Evolutionary conservation across 2,888 invertebrate species (phyloP), one percentile per base, ranked within the genome.

Genomic region (Drosophila histrio): DNA sequence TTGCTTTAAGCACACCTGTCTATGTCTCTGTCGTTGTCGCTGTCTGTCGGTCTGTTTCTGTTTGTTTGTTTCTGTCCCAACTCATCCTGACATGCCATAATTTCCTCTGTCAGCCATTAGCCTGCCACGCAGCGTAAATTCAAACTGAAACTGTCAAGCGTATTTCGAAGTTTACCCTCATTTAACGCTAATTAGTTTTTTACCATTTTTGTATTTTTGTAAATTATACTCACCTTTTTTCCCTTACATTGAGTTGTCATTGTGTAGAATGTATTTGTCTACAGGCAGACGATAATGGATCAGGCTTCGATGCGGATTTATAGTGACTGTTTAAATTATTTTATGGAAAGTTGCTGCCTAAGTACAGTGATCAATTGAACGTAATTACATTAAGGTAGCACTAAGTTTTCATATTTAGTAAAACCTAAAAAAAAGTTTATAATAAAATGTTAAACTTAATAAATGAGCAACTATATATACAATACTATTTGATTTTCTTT

Each of bases 161-260:
- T 53, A 52, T 63, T 67, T 60, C 52, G 11, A 46, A 58, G 60
- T 54, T 70, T 60, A 76, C 65, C 80, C 76, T 76, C 80, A 68
- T 83, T 80, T 64, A 72, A 72, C 72, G 78, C 67, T 80, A 83
- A 80, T 80, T 83, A 83, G 75, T 77, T 83, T 65, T 66, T 56
- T 41, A 44, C n/a, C 28, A 11, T 21, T 44, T 38, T 47, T 17
- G 8, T 15, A 24, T 44, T 32, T 52, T 28, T 43, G 7, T 17
- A 44, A 19, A 60, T 75, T 72, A 69, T 26, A 75, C 64, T 80
- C 72, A 80, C 65, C 72, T 68, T 68, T 68, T 71, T 43, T 34
- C 1, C 26, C 13, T 21, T 6, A 34, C 32, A 49, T 22, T 17
- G 3, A 26, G 17, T 11, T 17, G 26, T n/a, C 39, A 38, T 9